These are phyloP conservation scores for Holotrichia oblita DNA, from an alignment of 1,140 invertebrate genomes.

Conservation along the genomic window DNA sequence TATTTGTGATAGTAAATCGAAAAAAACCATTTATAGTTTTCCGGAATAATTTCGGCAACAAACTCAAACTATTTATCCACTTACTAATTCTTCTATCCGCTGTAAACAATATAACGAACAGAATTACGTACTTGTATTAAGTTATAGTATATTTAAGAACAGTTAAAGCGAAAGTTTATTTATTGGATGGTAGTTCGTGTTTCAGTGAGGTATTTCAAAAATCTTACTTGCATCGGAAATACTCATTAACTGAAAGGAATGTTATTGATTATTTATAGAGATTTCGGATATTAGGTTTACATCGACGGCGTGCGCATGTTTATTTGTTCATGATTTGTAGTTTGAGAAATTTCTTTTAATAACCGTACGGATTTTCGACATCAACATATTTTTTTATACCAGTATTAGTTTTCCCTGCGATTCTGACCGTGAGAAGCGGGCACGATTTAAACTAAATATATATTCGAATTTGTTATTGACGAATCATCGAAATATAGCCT, in stretches of 20 bases:
- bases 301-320: neutral
- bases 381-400: neutral
- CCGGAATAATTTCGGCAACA: too few relatives aligned
- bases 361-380: neutral
- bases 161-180: neutral
- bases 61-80: too few relatives aligned
- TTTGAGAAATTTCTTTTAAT: constrained; percentile 3
- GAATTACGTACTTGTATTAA: neutral
- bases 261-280: constrained; percentile 6
- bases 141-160: neutral
- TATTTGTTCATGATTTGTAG: constrained; percentile 1
- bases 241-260: constrained; percentile 8
- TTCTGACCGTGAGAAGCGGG: neutral
- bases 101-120: neutral
- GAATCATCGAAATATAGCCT: neutral
- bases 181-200: neutral
- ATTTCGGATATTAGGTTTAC: neutral
- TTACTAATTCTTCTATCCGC: too few relatives aligned
- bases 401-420: neutral
- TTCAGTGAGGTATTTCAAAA: neutral
- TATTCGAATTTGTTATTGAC: neutral
- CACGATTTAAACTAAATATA: neutral
- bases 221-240: constrained; percentile 3
- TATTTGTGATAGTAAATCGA: too few relatives aligned
- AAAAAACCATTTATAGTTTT: too few relatives aligned